Evolutionary conservation across 2,113 vertebrate genomes (phyloP), one percentile per base, ranked within the genome.

Genomic region (Leptobrachium ailaonicum): DNA sequence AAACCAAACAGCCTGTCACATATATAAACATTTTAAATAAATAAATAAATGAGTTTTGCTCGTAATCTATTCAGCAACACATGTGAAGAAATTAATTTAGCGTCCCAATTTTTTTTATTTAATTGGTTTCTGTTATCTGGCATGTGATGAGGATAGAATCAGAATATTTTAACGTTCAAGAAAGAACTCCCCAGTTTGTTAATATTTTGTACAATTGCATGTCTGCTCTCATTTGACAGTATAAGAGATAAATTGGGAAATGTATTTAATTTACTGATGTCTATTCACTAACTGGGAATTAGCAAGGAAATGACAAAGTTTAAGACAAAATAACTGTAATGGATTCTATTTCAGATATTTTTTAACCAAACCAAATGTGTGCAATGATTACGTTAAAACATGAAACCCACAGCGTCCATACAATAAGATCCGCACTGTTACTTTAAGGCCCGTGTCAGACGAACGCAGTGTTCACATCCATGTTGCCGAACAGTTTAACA

Each of bases 61-160:
- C 71, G 74, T 74, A 74, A 80, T 73, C 67, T 73, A 80, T 74
- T 73, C 78, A 80, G 63, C 10, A 73, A 74, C 63, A 66, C 78
- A 80, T 80, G 71, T 68, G 64, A 74, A 73, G 63, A 80, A 80
- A 80, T 66, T 80, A 45, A 80, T 80, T 80, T 80, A 74, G 71
- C 44, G 73, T 80, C 71, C 71, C 78, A 80, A 80, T 73, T 80
- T 80, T 80, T 80, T 64, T 80, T 71, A 80, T 80, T 74, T 80
- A 80, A 80, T 80, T 80, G 78, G 71, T 68, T 80, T 74, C 71
- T 74, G 54, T 80, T 67, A 74, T 80, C 71, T 80, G 71, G 78
- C 71, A 80, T 80, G 47, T 80, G 71, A 73, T 80, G 71, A 74
- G 74, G 78, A 74, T 53, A 77, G 78, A 80, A 13, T 60, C 71